Conservation (phyloP, 2,888 invertebrate genomes). For the Salticus scenicus region DNA sequence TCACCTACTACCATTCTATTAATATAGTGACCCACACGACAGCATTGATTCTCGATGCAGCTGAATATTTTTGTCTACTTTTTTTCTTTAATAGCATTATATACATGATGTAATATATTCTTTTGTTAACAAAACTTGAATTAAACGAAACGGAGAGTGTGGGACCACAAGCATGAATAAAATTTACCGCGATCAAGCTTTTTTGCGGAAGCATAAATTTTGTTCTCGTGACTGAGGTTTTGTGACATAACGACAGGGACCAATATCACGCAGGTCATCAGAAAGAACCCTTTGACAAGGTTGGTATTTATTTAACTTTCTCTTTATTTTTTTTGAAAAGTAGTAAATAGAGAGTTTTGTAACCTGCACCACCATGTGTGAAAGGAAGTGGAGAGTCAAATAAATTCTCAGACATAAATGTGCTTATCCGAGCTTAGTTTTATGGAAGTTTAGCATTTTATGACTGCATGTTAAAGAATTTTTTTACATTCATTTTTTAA, state of each 20-base stretch:
- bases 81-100: not conserved
- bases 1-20: no score
- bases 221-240: not conserved
- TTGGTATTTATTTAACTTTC: not conserved
- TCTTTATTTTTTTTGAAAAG: not conserved
- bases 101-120: not conserved
- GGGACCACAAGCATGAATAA: conserved; percentile 6
- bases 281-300: not conserved
- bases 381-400: not conserved
- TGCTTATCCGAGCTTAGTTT: no score
- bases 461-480: no score
- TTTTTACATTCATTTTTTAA: no score
- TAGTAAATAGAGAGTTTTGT: not conserved
- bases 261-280: conserved; percentile 4
- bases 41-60: not conserved
- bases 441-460: no score
- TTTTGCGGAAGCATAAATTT: conserved; percentile 9
- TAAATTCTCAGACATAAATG: not conserved
- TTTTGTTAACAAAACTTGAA: conserved; percentile 2
- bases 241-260: conserved; percentile 9
- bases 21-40: not conserved
- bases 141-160: conserved; percentile 3
- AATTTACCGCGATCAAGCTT: not conserved
- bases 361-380: not conserved
- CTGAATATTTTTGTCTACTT: not conserved